Percentiles rank a stretch among this genome's conserved stretches.
Evolutionary conservation across 1,140 invertebrate genomes (phyloP).

Genomic region (Hylyphantes graminicola): DNA sequence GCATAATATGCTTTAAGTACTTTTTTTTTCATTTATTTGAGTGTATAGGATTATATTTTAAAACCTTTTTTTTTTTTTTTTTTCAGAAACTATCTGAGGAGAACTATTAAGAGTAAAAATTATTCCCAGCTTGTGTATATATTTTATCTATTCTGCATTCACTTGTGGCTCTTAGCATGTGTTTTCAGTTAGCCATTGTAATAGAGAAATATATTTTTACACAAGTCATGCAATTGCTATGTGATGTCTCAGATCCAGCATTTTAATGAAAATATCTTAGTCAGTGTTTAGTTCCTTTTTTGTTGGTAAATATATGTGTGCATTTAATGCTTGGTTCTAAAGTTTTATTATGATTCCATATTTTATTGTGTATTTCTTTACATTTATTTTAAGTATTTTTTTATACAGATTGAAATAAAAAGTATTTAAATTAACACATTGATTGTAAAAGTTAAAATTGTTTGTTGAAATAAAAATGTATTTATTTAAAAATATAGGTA

Average conservation of each 20-base stretch:
- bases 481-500: too few relatives aligned
- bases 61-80: background rate
- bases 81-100: conserved; percentile 46
- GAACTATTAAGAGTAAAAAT: conserved; percentile 40
- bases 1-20: background rate
- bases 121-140: conserved; percentile 46
- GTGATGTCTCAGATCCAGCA: too few relatives aligned
- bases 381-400: too few relatives aligned
- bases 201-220: conserved; percentile 20
- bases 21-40: too few relatives aligned
- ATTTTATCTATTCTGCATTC: conserved; percentile 48
- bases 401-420: too few relatives aligned
- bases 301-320: background rate
- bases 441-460: too few relatives aligned
- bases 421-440: too few relatives aligned
- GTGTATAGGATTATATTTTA: too few relatives aligned
- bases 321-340: too few relatives aligned
- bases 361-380: too few relatives aligned
- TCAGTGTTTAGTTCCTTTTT: background rate
- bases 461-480: too few relatives aligned
- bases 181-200: conserved; percentile 32
- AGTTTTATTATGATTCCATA: too few relatives aligned
- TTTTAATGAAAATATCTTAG: background rate
- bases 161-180: conserved; percentile 37
- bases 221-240: background rate